Conservation (phyloP, 1,140 invertebrate species). For the Papilio xuthus region DNA sequence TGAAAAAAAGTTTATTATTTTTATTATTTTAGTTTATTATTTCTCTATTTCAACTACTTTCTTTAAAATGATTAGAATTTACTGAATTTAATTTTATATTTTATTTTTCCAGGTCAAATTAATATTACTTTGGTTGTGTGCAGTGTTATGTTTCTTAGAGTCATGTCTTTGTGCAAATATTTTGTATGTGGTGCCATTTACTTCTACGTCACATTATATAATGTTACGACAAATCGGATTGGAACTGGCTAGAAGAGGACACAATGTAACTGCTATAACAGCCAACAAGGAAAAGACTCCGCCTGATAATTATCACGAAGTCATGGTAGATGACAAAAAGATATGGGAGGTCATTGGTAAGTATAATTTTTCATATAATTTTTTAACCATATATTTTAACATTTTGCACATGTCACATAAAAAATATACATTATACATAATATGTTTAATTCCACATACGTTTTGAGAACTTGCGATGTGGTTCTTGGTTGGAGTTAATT, state of each 20-base stretch:
- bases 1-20: too few species aligned
- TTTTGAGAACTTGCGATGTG: too few species aligned
- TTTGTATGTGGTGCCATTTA: slow-evolving; percentile 59
- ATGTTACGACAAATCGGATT: slow-evolving; percentile 60
- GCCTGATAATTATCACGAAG: slow-evolving; percentile 78
- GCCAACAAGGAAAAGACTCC: slow-evolving; percentile 63
- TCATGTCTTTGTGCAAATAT: slow-evolving; percentile 40
- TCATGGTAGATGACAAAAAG: slow-evolving; percentile 77
- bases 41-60: too few species aligned
- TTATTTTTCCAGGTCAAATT: background rate
- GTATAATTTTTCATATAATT: slow-evolving; percentile 30
- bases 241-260: slow-evolving; percentile 71
- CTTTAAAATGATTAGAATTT: background rate
- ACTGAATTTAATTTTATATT: background rate
- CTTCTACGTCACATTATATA: slow-evolving; percentile 69
- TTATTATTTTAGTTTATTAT: too few species aligned
- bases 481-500: too few species aligned
- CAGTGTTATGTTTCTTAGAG: background rate
- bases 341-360: slow-evolving; percentile 78
- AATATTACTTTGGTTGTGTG: background rate
- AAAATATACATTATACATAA: too few species aligned
- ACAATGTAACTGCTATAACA: slow-evolving; percentile 75
- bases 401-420: too few species aligned
- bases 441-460: too few species aligned
- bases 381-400: background rate